Percentiles rank a stretch among this genome's conserved stretches.
Evolutionary conservation across 2,888 invertebrate species (phyloP).

Genomic region (Agriopis leucophaearia): DNA sequence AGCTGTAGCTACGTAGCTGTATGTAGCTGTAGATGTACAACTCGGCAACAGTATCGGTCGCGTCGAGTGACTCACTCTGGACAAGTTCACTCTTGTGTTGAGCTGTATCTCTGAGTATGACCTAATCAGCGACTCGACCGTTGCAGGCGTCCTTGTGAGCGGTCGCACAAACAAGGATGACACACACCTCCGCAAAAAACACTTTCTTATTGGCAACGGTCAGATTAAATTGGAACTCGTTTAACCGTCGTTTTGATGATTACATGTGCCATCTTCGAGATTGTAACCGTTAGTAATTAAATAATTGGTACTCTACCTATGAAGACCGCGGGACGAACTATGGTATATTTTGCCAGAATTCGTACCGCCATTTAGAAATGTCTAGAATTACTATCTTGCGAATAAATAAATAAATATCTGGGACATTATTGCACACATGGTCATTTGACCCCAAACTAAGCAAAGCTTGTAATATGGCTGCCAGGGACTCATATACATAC

Average conservation of each 20-base stretch:
- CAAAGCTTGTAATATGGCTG: too few species aligned
- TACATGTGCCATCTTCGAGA: conserved; percentile 27
- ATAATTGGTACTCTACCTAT: neutral
- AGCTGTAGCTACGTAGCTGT: too few species aligned
- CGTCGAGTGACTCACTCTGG: neutral
- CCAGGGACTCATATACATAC: too few species aligned
- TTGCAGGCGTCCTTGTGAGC: conserved; percentile 63
- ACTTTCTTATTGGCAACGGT: conserved; percentile 55
- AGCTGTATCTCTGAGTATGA: conserved; percentile 3
- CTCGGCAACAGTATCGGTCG: neutral
- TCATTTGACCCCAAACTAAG: too few species aligned
- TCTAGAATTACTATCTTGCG: too few species aligned
- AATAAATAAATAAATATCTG: too few species aligned
- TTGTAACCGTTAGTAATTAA: conserved; percentile 5
- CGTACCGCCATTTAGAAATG: too few species aligned
- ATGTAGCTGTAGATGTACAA: neutral
- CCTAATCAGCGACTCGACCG: conserved; percentile 42
- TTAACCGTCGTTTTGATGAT: conserved; percentile 61
- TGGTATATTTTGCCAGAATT: too few species aligned
- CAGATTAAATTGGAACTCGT: conserved; percentile 60
- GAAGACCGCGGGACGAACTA: neutral
- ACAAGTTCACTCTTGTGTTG: neutral
- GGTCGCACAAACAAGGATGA: conserved; percentile 56
- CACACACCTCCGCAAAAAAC: conserved; percentile 63
- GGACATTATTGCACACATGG: too few species aligned